Conservation (phyloP, 1,140 invertebrate species). For the Odontomachus brunneus region DNA sequence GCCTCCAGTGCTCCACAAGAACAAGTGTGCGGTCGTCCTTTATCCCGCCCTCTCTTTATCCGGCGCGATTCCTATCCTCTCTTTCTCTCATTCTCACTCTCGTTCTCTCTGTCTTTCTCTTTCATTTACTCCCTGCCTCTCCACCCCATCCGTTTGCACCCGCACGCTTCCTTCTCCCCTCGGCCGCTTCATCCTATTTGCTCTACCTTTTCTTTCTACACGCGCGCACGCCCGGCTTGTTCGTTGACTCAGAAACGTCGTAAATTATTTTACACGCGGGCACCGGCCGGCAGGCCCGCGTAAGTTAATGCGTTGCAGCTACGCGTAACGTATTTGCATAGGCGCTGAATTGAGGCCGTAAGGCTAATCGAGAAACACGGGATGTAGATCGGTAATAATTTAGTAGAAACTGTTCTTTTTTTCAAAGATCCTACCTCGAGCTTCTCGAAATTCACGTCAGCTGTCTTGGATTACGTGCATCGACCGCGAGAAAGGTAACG, state of each 20-base stretch:
- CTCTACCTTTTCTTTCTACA: constrained; percentile 1
- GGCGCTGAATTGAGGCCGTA: neutral
- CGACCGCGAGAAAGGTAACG: too few species aligned
- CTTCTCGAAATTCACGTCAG: too few species aligned
- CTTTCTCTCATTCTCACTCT: constrained; percentile 9
- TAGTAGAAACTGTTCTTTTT: too few species aligned
- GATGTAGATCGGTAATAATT: neutral
- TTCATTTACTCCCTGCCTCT: neutral
- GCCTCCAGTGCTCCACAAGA: constrained; percentile 24
- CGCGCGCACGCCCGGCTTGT: neutral
- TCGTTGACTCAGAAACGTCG: constrained; percentile 44
- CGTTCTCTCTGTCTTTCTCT: neutral
- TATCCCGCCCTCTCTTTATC: constrained; percentile 46
- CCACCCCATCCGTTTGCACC: constrained; percentile 32
- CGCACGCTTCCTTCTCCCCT: neutral
- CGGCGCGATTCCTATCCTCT: neutral
- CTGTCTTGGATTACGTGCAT: too few species aligned
- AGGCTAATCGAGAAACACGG: neutral
- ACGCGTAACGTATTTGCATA: neutral
- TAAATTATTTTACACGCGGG: constrained; percentile 54
- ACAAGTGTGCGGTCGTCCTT: constrained; percentile 52
- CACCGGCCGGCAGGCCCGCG: neutral
- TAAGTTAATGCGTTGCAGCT: neutral
- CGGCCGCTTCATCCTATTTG: neutral
- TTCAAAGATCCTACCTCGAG: too few species aligned